Conservation (phyloP, 2,797 vertebrate genomes). For the Sebastolobus altivelis region DNA sequence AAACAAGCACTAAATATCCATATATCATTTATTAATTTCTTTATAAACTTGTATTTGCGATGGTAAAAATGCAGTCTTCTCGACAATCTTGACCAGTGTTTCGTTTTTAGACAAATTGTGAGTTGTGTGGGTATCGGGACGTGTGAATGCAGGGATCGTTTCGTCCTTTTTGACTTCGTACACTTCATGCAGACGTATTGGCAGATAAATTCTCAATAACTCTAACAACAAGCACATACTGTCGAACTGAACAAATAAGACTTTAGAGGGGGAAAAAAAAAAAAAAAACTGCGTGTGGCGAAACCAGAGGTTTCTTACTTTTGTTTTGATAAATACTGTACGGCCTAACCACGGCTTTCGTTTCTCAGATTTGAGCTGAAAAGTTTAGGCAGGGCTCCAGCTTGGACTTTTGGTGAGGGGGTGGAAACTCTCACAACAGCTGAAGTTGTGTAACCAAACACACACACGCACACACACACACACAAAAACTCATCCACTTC, state of each 20-base stretch:
- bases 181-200: conserved; percentile 52
- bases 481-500: conserved; percentile 5
- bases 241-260: conserved; percentile 31
- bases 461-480: neutral
- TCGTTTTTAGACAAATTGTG: conserved; percentile 37
- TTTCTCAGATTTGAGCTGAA: conserved; percentile 42
- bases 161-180: conserved; percentile 19
- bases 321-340: conserved; percentile 38
- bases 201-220: conserved; percentile 31
- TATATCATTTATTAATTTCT: conserved; percentile 73
- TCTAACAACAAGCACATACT: conserved; percentile 38
- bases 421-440: conserved; percentile 62
- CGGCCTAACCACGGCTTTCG: neutral
- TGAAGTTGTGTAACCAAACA: conserved; percentile 49
- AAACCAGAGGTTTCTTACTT: conserved; percentile 15
- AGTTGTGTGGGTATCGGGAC: neutral
- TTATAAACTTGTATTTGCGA: conserved; percentile 66
- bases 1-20: conserved; percentile 53
- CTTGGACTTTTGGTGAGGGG: conserved; percentile 60
- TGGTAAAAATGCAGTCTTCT: conserved; percentile 65
- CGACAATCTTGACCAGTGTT: conserved; percentile 40
- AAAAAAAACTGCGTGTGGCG: neutral
- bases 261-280: neutral
- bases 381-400: conserved; percentile 39
- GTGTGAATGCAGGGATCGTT: conserved; percentile 14